phyloP scores from a whole-genome alignment of 37 sponge, comb jelly and placozoan genomes.

The Ianthella basta region DNA sequence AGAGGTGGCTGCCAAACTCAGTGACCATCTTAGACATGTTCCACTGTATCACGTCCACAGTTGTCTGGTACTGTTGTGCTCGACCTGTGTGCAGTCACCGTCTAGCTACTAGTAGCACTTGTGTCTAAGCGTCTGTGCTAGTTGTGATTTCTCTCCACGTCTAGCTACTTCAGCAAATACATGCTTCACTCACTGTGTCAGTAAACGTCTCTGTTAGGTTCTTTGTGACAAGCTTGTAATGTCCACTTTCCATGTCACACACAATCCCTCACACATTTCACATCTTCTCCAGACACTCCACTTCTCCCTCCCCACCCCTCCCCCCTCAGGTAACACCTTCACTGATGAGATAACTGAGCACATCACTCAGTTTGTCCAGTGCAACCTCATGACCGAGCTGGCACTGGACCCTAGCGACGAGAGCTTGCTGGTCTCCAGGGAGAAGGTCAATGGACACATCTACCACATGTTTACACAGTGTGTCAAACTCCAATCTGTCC shows the following conservation, averaged over 20 bases:
- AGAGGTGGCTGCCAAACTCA: no score
- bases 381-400: slow-evolving; percentile 36
- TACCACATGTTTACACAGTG: slow-evolving; percentile 62
- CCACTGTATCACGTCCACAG: no score
- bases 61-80: no score
- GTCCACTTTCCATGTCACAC: no score
- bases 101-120: background rate
- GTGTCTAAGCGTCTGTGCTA: background rate
- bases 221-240: no score
- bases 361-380: slow-evolving; percentile 37
- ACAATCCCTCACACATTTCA: no score
- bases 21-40: no score
- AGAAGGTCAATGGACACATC: slow-evolving; percentile 63
- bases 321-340: slow-evolving; percentile 33
- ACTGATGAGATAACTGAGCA: slow-evolving; percentile 38
- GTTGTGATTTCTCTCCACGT: background rate
- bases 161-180: no score
- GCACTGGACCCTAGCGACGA: slow-evolving; percentile 36
- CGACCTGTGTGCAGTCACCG: background rate
- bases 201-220: no score
- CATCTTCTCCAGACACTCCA: no score
- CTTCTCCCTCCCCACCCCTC: no score
- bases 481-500: background rate
- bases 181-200: no score
- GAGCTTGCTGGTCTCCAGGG: slow-evolving; percentile 51